Conservation (phyloP, 2,888 invertebrate genomes). For the Apantesis nais region DNA sequence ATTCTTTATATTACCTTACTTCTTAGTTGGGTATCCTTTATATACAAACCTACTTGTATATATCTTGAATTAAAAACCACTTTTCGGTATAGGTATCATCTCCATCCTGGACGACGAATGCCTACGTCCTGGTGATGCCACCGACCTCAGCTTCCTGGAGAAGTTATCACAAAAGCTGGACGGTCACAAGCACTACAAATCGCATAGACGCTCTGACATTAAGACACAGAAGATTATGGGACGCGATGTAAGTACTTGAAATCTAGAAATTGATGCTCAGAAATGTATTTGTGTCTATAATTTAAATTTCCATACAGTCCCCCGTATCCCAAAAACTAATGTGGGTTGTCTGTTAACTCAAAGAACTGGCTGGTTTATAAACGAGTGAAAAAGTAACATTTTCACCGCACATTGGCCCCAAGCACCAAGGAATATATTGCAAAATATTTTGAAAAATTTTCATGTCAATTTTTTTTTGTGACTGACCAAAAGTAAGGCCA, state of each 20-base stretch:
- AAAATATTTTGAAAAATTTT: too few species aligned
- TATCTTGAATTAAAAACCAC: neutral
- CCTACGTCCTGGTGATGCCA: constrained; percentile 94
- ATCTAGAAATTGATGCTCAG: neutral
- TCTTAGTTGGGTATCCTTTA: neutral
- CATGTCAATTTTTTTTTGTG: too few species aligned
- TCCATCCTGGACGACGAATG: constrained; percentile 96
- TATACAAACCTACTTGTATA: neutral
- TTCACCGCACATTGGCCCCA: too few species aligned
- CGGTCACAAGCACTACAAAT: constrained; percentile 92
- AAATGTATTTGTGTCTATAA: neutral
- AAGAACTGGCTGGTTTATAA: too few species aligned
- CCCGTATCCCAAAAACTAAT: too few species aligned
- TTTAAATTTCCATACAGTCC: neutral
- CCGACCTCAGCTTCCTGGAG: constrained; percentile 92
- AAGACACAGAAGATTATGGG: constrained; percentile 94
- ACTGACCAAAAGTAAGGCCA: too few species aligned
- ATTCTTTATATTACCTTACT: neutral
- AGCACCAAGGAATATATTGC: too few species aligned
- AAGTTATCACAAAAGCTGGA: constrained; percentile 91
- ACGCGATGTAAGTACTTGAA: constrained; percentile 88
- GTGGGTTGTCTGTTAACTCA: too few species aligned
- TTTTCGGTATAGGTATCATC: constrained; percentile 87
- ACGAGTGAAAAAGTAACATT: too few species aligned
- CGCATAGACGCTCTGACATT: constrained; percentile 91